phyloP scores from a whole-genome alignment of 64 coral and sea anemone species.

The Actinia equina region DNA sequence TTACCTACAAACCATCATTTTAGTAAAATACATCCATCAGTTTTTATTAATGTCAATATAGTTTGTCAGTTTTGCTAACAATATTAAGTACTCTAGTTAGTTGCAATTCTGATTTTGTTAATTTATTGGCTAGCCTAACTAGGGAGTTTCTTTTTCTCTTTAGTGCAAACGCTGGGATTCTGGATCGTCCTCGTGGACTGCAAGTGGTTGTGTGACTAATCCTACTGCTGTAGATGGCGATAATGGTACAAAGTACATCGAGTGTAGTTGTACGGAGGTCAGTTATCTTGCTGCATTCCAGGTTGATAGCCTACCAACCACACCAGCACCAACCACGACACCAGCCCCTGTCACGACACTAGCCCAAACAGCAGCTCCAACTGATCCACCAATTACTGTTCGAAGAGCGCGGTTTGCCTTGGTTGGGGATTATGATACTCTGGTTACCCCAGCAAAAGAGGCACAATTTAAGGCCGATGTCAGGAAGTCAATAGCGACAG shows the following conservation, averaged over 20 bases:
- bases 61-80: too few species aligned
- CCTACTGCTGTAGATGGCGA: not conserved
- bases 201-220: constrained; percentile 48
- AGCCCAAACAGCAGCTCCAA: not conserved
- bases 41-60: too few species aligned
- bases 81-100: too few species aligned
- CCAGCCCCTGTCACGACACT: too few species aligned
- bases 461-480: constrained; percentile 25
- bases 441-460: constrained; percentile 27
- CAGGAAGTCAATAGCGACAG: constrained; percentile 2
- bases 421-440: constrained; percentile 24
- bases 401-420: constrained; percentile 36
- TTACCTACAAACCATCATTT: too few species aligned
- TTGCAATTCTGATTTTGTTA: too few species aligned
- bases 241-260: constrained; percentile 40
- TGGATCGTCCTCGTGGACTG: constrained; percentile 25
- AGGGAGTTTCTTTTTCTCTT: not conserved
- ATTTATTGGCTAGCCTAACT: too few species aligned
- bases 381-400: not conserved
- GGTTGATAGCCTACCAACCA: constrained; percentile 6
- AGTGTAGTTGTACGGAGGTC: constrained; percentile 59
- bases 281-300: constrained; percentile 42
- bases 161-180: constrained; percentile 61
- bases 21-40: too few species aligned
- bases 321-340: not conserved